Evolutionary conservation across 1,140 invertebrate species (phyloP), one percentile per base, ranked within the genome.

Genomic region (Polypedilum pembai): DNA sequence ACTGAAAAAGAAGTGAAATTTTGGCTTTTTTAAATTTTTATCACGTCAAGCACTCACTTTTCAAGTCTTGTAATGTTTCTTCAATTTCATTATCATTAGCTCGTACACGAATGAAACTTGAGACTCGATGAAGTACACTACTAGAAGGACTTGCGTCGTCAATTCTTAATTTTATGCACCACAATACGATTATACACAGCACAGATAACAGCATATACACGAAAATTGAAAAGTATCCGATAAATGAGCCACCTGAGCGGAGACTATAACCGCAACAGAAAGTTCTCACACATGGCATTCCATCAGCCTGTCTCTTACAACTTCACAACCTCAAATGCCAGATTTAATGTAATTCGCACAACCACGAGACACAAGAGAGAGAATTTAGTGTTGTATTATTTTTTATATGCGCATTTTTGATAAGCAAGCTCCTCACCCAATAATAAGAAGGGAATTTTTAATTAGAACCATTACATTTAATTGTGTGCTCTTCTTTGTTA

Each of bases 151-250:
- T 18, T 21, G 17, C 65, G 20, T 69, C 20, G 10, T 69, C 65
- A 69, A 69, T 69, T 69, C 65, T 69, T 21, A 69, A 21, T 18
- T 69, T 69, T 20, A 69, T 69, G 65, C 65, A 69, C 65, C 65
- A 69, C 17, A 69, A 21, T 3, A 69, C 17, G 0, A 69, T 21
- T 20, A 69, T 69, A 20, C 65, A 69, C 1, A 69, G 20, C 3
- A 69, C 15, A 4, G 18, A 18, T 7, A 69, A 1, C 15, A 20
- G 7, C 8, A n/a, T 18, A 10, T 69, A 69, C 1, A 69, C 7
- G 20, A 69, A 21, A 18, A 69, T 69, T 20, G 65, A 69, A 12
- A 69, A 66, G 8, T 66, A 66, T 5, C 63, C 63, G 18, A 66
- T 66, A 20, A 66, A 66, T 17, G 65, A 69, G 8, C 65, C 65